Evolutionary conservation across 2,113 vertebrate species (phyloP), one percentile per base, ranked within the genome.

Genomic region (Eleginops maclovinus): DNA sequence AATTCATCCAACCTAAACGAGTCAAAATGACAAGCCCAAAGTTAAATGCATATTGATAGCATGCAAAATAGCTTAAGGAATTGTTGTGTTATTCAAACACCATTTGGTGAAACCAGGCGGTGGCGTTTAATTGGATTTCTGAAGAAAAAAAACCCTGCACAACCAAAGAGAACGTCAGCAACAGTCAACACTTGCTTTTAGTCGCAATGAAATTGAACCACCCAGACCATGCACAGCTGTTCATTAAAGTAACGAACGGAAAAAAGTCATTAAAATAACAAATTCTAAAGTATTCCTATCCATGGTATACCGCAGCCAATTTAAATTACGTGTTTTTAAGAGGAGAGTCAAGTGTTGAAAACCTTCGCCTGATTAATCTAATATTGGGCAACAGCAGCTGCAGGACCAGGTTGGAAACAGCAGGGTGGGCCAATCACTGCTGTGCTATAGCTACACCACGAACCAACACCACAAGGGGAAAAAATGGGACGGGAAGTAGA

Each of bases 251-350:
- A 76, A 61, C 16, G 16, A 54, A 75, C 2, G 77, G 72, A 84
- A 89, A 84, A 70, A 36, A 31, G 5, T 60, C 69, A 76, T 68
- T 63, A 24, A 43, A 62, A 60, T 3, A n/a, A 36, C 5, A 44
- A 88, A 83, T 71, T 47, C 46, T 56, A 53, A 90, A 82, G 49
- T 72, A 65, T 72, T 83, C 83, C 77, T 61, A 63, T 44, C 63
- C 79, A 86, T 36, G 85, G 91, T 79, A 90, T 50, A 86, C 90
- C 74, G 11, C 85, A n/a, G 21, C 67, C 15, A 28, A 54, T 79
- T 83, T 41, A 79, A 80, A 83, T 73, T 63, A 75, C 4, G 43
- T 72, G 40, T 53, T 60, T 61, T 55, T 3, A 31, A 19, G 19
- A 36, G 9, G n/a, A 47, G 54, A 62, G 47, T 70, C 4, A 66